Conservation (phyloP, 30 jellyfish, hydroid and myxozoan species). For the Clytia hemisphaerica region DNA sequence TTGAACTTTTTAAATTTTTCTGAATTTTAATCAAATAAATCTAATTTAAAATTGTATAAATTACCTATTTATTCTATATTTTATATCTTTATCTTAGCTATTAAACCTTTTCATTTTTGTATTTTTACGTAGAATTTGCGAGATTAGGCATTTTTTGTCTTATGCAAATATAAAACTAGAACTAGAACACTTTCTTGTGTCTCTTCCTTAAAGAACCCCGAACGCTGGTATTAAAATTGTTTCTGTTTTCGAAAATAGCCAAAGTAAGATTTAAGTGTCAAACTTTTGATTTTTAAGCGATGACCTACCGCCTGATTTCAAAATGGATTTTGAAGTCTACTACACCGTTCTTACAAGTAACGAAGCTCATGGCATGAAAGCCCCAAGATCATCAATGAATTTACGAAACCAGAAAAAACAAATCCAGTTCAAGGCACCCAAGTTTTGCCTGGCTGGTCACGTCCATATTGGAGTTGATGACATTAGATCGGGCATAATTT, state of each 20-base stretch:
- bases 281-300: constrained; percentile 35
- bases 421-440: constrained; percentile 62
- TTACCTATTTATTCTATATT: too few relatives aligned
- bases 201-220: neutral
- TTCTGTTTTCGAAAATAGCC: too few relatives aligned
- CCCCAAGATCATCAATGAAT: constrained; percentile 45
- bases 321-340: constrained; percentile 69
- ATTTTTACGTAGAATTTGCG: too few relatives aligned
- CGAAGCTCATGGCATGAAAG: constrained; percentile 58
- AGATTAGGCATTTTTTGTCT: neutral
- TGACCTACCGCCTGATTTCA: constrained; percentile 62
- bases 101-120: too few relatives aligned
- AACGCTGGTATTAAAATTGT: neutral
- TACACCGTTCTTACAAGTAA: constrained; percentile 75
- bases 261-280: too few relatives aligned
- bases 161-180: neutral
- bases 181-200: neutral
- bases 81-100: too few relatives aligned
- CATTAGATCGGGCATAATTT: constrained; percentile 50
- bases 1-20: too few relatives aligned
- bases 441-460: constrained; percentile 85
- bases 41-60: too few relatives aligned
- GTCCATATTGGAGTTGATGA: constrained; percentile 53
- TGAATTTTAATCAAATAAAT: too few relatives aligned
- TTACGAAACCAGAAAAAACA: constrained; percentile 48